Percentiles rank a stretch among this genome's conserved stretches.
Evolutionary conservation across 1,140 invertebrate genomes (phyloP).

Genomic region (Trichonephila clavipes): DNA sequence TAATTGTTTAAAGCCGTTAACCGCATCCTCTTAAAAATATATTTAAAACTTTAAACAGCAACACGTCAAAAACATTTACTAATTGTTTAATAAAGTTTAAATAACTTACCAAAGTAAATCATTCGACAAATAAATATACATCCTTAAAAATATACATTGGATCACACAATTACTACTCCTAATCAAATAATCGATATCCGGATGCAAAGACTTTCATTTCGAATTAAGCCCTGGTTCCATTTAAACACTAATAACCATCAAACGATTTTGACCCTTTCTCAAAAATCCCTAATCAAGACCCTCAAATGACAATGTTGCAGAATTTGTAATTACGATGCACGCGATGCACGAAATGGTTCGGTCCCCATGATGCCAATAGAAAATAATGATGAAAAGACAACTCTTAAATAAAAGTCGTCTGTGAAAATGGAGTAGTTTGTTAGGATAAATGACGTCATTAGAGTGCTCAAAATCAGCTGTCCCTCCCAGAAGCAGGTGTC

Average conservation of each 20-base stretch:
- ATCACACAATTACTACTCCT: not conserved
- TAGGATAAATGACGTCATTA: conserved; percentile 26
- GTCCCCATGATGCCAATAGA: no score
- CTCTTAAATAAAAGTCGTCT: not conserved
- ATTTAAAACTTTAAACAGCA: no score
- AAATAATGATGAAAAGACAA: no score
- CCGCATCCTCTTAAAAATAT: no score
- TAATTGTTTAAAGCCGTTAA: no score
- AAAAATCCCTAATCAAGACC: not conserved
- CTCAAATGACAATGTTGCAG: conserved; percentile 5
- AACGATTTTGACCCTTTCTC: not conserved
- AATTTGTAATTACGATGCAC: not conserved
- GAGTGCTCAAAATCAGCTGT: not conserved
- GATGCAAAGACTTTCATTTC: not conserved
- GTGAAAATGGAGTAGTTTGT: not conserved
- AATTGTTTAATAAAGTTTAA: not conserved
- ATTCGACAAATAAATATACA: not conserved
- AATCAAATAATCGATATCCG: not conserved
- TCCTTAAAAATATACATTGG: not conserved
- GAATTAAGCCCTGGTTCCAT: not conserved
- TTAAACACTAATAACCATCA: not conserved
- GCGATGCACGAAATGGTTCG: no score
- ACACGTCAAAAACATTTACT: not conserved
- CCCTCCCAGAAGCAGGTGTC: not conserved
- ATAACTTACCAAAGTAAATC: not conserved